Percentiles rank a stretch among this genome's conserved stretches.
These are phyloP conservation scores for Leguminivora glycinivorella DNA, from an alignment of 1,140 invertebrate genomes.

Conservation along the genomic window DNA sequence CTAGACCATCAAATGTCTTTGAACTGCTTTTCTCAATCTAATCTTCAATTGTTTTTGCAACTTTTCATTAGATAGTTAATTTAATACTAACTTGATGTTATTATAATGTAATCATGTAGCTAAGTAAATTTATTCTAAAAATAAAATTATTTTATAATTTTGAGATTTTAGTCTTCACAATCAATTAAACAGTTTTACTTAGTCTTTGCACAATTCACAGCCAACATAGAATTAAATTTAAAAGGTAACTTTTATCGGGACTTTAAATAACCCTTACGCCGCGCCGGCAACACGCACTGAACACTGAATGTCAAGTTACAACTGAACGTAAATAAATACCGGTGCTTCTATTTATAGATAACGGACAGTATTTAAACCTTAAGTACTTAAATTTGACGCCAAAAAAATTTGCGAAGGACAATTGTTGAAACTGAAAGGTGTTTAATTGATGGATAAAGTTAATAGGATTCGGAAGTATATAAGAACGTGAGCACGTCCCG, in stretches of 20 bases:
- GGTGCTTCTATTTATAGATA: conserved; percentile 16
- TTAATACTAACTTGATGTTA: too few species aligned
- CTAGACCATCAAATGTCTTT: too few species aligned
- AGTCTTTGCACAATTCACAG: neutral
- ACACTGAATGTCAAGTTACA: conserved; percentile 21
- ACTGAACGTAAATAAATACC: conserved; percentile 14
- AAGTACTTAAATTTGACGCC: neutral
- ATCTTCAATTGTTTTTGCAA: too few species aligned
- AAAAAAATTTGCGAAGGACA: neutral
- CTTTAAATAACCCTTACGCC: neutral
- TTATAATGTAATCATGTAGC: too few species aligned
- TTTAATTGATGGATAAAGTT: neutral
- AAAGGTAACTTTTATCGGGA: neutral
- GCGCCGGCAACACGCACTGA: conserved; percentile 17
- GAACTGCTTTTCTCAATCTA: too few species aligned
- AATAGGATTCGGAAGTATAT: neutral
- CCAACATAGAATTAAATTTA: neutral
- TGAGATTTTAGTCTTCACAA: too few species aligned
- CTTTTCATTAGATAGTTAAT: too few species aligned
- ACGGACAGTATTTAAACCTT: neutral
- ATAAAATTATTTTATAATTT: too few species aligned
- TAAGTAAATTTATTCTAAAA: too few species aligned
- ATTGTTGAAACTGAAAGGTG: neutral
- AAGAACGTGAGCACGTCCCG: neutral
- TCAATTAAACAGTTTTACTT: too few species aligned